Conservation (phyloP, 2,888 invertebrate genomes). For the Zhuqinia jingwanae region DNA sequence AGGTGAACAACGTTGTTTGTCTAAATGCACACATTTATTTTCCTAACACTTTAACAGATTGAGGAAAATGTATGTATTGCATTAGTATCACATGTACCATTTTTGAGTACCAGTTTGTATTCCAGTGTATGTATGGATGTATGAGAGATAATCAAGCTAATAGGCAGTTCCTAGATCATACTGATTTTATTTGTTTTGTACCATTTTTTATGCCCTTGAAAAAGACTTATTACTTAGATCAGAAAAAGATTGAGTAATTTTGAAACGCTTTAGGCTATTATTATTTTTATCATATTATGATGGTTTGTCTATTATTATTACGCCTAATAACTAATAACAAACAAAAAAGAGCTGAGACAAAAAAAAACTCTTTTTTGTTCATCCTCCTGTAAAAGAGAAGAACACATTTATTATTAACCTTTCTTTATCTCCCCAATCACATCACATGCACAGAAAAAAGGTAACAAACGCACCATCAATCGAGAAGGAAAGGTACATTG, state of each 20-base stretch:
- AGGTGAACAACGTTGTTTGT: neutral
- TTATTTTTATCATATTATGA: constrained; percentile 57
- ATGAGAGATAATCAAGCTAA: constrained; percentile 13
- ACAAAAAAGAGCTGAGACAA: neutral
- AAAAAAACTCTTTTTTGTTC: constrained; percentile 31
- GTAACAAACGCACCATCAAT: constrained; percentile 20
- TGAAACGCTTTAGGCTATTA: constrained; percentile 62
- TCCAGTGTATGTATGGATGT: too few relatives aligned
- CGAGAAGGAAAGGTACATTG: constrained; percentile 42
- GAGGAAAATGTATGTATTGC: constrained; percentile 41
- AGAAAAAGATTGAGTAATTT: constrained; percentile 59
- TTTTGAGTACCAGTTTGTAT: neutral
- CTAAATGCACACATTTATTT: constrained; percentile 32
- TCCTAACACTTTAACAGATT: constrained; percentile 42
- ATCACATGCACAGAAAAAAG: constrained; percentile 40
- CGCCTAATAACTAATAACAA: constrained; percentile 62
- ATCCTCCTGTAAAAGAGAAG: neutral
- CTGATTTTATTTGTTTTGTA: constrained; percentile 53
- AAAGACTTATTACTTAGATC: constrained; percentile 39
- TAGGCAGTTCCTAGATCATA: constrained; percentile 16
- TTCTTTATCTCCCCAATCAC: constrained; percentile 58
- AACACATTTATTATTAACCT: constrained; percentile 4
- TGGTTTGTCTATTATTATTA: constrained; percentile 54
- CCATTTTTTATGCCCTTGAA: constrained; percentile 65
- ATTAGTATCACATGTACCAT: constrained; percentile 27